Base-by-base conservation (phyloP, 2,888 invertebrate species). In the Rutpela maculata region DNA sequence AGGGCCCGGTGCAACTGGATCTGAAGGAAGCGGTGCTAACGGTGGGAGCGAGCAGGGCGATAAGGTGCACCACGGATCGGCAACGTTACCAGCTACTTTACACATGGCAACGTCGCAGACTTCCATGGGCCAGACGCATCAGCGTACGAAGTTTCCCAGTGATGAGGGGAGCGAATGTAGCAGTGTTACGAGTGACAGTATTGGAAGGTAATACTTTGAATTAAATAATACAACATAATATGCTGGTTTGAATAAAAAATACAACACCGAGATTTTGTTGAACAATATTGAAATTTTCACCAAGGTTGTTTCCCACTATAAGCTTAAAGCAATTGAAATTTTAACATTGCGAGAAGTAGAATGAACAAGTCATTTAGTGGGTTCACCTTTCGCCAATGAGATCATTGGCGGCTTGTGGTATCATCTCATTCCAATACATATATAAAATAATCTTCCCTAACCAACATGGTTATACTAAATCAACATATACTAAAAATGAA, bases 141-240 rank as follows among this genome's bases (percentile, higher is more conserved):
- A 72, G 10, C 72, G 89, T 31, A 92, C 92, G 80, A 95, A 95
- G 90, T 95, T 93, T 90, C 95, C 95, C 74, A 95, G 95, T 55
- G 95, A 94, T 84, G 94, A 96, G 85, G 96, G 95, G 69, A 96
- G 96, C 82, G 96, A 96, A 80, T 96, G 95, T 87, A 96, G 96
- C 81, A 96, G 96, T 74, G 96, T 96, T 74, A 97, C 97, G 50
- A 96, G 96, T 86, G 97, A 96, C 86, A 95, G 95, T 80, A 93
- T 93, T 75, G 94, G 94, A 60, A 92, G 92, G 93, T 93, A 84
- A 90, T 63, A 56, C 5, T 11, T 22, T 35, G 59, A 19, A 0
- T 59, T 6, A 18, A 18, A 19, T 18, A 19, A 59, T 19, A 5
- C 0, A 5, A n/a, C 7, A 55, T 1, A 6, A 55, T 55, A 55